Base-by-base conservation (phyloP, 2,113 vertebrate genomes). In the Syngnathoides biaculeatus region DNA sequence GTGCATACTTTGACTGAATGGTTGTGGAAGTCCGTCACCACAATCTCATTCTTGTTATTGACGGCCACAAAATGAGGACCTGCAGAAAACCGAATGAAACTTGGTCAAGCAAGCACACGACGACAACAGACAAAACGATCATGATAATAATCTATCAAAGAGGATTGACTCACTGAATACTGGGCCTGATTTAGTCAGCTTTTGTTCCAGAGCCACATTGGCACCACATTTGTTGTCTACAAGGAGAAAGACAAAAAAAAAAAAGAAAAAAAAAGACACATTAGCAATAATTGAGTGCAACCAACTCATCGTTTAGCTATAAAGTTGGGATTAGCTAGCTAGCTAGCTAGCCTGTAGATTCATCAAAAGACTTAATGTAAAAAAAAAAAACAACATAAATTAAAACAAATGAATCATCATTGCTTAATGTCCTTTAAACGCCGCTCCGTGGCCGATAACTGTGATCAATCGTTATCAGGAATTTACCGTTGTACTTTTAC, bases 21-120 rank as follows among this genome's bases (percentile, higher is more conserved):
- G 87, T 98, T 98, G 82, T 98, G 97, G 87, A 98, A 98, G 82
- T 98, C 96, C 0, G 97, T 98, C 57, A 98, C 97, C 73, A 98
- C 92, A 0, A 98, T 98, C 87, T 98, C 97, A 35, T 97, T 98
- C 91, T 96, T 98, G 92, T 95, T 98, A 87, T 98, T 98, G 24
- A 98, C 95, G 0, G 96, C 95, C 77, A 98, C 96, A 69, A 98
- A 98, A 87, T 98, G 96, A n/a, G 97, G 97, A 68, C 96, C 96
- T 98, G 79, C 19, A 80, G 80, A 74, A 26, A 75, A 65, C 19
- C n/a, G n/a, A n/a, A n/a, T n/a, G n/a, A n/a, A n/a, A 63, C 68
- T 52, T 62, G 69, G 57, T 73, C 65, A 79, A 52, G 60, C 57
- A 66, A 67, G 43, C 52, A 67, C 40, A 11, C n/a, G 57, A 73